phyloP scores from a whole-genome alignment of 2,113 vertebrate genomes.

The Drymodes brunneopygia region DNA sequence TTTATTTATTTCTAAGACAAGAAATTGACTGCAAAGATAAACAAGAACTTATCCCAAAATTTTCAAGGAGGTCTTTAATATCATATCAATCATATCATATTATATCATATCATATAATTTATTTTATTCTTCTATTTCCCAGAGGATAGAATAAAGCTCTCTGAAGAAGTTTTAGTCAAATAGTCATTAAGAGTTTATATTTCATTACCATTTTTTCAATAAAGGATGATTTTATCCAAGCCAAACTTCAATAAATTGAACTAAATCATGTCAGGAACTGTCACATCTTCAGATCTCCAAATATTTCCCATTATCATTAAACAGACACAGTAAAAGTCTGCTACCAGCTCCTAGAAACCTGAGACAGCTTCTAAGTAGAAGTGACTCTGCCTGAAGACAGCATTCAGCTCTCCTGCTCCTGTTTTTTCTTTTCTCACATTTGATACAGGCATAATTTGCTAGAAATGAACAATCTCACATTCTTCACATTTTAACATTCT shows the following conservation, averaged over 20 bases:
- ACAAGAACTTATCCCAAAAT: background rate
- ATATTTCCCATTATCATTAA: background rate
- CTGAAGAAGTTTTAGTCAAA: background rate
- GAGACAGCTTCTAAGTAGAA: background rate
- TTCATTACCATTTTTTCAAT: background rate
- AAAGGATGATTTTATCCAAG: background rate
- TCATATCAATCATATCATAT: background rate
- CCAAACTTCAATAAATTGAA: background rate
- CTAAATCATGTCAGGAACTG: background rate
- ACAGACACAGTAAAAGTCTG: background rate
- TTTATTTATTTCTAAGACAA: background rate
- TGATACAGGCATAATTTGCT: background rate
- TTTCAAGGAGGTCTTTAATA: background rate
- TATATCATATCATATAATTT: background rate
- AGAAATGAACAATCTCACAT: background rate
- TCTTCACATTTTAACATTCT: background rate
- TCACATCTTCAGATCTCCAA: background rate
- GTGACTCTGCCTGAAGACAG: background rate
- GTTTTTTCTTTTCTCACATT: background rate
- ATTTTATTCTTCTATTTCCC: background rate
- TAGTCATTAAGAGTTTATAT: background rate
- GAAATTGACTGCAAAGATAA: background rate
- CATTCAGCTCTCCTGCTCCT: background rate
- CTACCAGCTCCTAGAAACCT: background rate
- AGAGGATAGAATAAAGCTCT: background rate